phyloP scores from a whole-genome alignment of 2,888 invertebrate species.

The Trachelus troglodyta region DNA sequence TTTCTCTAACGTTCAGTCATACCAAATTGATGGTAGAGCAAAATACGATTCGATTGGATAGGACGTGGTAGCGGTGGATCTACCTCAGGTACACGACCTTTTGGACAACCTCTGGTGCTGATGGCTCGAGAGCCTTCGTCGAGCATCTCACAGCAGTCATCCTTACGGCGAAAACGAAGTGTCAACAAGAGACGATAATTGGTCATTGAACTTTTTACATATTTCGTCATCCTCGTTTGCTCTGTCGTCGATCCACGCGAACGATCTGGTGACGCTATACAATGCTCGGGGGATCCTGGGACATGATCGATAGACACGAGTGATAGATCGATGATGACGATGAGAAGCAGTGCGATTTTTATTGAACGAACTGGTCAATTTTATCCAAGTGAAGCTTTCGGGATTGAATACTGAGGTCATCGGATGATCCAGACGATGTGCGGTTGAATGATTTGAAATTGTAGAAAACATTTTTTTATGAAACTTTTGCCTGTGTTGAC shows the following conservation, averaged over 20 bases:
- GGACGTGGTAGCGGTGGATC: slow-evolving; percentile 63
- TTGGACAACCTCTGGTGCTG: slow-evolving; percentile 83
- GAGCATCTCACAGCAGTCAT: slow-evolving; percentile 41
- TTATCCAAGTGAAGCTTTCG: background rate
- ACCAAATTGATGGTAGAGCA: background rate
- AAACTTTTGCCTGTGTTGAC: background rate
- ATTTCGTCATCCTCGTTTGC: background rate
- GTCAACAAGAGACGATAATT: slow-evolving; percentile 64
- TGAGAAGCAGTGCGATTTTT: background rate
- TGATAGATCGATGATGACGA: background rate
- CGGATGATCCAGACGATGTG: background rate
- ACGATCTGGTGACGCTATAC: background rate
- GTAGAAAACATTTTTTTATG: background rate
- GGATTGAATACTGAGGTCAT: background rate
- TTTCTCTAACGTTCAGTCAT: background rate
- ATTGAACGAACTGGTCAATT: background rate
- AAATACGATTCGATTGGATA: slow-evolving; percentile 31
- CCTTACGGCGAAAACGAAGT: slow-evolving; percentile 60
- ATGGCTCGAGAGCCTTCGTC: slow-evolving; percentile 51
- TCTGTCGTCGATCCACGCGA: background rate
- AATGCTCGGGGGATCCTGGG: background rate
- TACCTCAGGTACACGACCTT: slow-evolving; percentile 74
- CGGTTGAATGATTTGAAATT: background rate
- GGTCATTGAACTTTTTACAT: background rate
- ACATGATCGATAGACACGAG: background rate